These are phyloP conservation scores for Coptodon bakossiorum DNA, from an alignment of 2,113 vertebrate species.

Conservation along the genomic window DNA sequence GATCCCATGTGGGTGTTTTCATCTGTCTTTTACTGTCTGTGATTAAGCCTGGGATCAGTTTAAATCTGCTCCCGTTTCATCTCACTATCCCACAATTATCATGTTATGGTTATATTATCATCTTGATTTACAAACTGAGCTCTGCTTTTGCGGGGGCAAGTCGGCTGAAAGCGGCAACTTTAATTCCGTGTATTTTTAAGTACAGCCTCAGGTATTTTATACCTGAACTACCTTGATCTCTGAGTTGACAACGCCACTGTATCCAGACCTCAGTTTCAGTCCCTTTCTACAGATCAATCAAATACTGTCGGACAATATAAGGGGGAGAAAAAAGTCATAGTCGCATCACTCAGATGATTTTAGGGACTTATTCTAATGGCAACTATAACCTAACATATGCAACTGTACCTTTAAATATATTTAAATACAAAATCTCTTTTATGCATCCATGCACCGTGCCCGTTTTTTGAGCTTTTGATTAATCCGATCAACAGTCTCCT, in stretches of 20 bases:
- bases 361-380: not conserved
- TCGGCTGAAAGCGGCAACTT: not conserved
- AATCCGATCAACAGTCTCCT: not conserved
- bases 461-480: not conserved
- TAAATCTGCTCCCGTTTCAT: constrained; percentile 31
- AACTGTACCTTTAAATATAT: not conserved
- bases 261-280: not conserved
- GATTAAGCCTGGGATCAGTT: constrained; percentile 31
- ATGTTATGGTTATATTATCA: constrained; percentile 33
- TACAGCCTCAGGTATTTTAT: not conserved
- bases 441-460: not conserved
- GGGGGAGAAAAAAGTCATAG: not conserved
- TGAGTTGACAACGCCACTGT: not conserved
- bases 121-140: constrained; percentile 35
- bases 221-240: constrained; percentile 3
- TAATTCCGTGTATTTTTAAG: constrained; percentile 13
- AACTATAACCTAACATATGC: not conserved
- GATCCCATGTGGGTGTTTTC: constrained; percentile 34
- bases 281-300: not conserved
- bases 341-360: not conserved
- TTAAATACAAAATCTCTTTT: not conserved
- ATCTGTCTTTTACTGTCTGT: constrained; percentile 14
- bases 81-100: constrained; percentile 28
- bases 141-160: not conserved
- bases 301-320: not conserved